Percentiles rank a stretch among this genome's conserved stretches.
Evolutionary conservation across 2,113 vertebrate genomes (phyloP).

Genomic region (Pangasianodon hypophthalmus): DNA sequence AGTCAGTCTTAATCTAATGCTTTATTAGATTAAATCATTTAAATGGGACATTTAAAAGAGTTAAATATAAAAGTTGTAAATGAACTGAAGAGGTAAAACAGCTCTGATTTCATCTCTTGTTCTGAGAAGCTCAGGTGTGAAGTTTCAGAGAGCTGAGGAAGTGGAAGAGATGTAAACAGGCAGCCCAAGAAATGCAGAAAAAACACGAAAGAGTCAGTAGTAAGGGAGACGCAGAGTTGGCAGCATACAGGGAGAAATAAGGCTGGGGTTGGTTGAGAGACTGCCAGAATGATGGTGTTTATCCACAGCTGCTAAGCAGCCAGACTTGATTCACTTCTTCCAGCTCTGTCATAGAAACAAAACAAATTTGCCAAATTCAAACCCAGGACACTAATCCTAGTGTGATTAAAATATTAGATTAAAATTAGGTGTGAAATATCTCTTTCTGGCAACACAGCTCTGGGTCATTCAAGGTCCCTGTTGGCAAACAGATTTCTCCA

Average conservation of each 20-base stretch:
- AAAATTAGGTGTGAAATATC: not conserved
- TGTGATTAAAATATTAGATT: not conserved
- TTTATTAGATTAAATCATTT: not conserved
- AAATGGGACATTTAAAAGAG: not conserved
- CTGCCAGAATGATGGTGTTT: not conserved
- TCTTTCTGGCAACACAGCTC: not conserved
- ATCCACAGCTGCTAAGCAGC: not conserved
- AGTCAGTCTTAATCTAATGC: not conserved
- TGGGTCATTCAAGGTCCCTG: not conserved
- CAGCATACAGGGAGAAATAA: not conserved
- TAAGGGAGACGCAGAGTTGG: not conserved
- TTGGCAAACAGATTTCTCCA: not conserved
- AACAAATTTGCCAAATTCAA: not conserved
- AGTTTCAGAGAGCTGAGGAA: conserved; percentile 1
- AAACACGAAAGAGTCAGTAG: too few species aligned
- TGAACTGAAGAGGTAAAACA: not conserved
- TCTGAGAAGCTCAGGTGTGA: not conserved
- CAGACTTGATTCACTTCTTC: not conserved
- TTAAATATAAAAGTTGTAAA: not conserved
- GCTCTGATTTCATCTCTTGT: not conserved
- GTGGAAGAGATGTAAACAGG: not conserved
- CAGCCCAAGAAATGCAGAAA: not conserved
- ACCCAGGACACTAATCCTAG: not conserved
- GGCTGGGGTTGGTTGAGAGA: not conserved
- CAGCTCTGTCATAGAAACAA: not conserved